Evolutionary conservation across 64 coral and sea anemone genomes (phyloP).

Genomic region (Montipora capricornis): DNA sequence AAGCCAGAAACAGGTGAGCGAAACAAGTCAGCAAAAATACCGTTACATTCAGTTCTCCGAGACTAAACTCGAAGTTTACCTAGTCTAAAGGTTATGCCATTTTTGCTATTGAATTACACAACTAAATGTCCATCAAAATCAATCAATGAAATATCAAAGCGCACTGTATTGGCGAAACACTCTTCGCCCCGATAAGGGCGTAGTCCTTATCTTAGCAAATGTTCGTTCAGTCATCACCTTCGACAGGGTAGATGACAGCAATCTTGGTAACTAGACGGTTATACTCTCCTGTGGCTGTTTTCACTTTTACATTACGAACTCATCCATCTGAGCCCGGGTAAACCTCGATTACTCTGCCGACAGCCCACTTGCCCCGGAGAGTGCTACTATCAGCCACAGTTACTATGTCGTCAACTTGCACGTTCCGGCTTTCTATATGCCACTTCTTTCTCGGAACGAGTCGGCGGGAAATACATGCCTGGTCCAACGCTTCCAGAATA

Average conservation of each 20-base stretch:
- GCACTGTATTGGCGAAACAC: conserved; percentile 19
- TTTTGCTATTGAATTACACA: too few relatives aligned
- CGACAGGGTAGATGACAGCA: conserved; percentile 18
- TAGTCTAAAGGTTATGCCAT: too few relatives aligned
- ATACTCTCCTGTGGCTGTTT: neutral
- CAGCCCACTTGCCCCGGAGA: conserved; percentile 12
- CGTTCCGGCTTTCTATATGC: conserved; percentile 13
- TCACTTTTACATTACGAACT: conserved; percentile 7
- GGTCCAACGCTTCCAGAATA: conserved; percentile 42
- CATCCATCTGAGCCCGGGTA: conserved; percentile 16
- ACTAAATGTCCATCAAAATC: too few relatives aligned
- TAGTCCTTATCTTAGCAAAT: conserved; percentile 1
- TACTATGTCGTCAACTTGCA: conserved; percentile 38
- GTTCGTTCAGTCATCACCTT: neutral
- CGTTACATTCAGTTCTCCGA: too few relatives aligned
- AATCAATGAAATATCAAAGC: too few relatives aligned
- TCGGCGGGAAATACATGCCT: conserved; percentile 24
- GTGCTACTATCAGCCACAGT: neutral
- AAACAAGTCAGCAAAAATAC: too few relatives aligned
- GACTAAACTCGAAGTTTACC: too few relatives aligned
- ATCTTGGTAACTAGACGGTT: conserved; percentile 5
- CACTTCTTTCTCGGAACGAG: conserved; percentile 48
- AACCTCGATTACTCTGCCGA: conserved; percentile 34
- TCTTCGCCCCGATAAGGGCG: conserved; percentile 47
- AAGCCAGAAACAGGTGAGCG: too few relatives aligned